Evolutionary conservation across 2,113 vertebrate species (phyloP).

Genomic region (Ictidomys tridecemlineatus): DNA sequence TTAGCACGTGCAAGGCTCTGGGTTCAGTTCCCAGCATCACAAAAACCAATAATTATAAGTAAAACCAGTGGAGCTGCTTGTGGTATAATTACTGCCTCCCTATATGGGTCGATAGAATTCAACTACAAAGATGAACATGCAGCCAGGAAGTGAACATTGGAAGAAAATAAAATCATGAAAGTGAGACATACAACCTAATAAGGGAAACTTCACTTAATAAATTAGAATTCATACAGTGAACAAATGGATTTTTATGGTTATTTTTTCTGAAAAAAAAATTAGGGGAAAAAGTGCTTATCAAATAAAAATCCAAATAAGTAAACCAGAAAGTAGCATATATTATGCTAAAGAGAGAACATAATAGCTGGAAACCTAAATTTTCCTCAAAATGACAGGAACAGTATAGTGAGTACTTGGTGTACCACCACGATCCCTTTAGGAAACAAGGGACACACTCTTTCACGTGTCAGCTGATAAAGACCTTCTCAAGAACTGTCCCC

Average conservation of each 20-base stretch:
- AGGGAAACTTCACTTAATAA: background rate
- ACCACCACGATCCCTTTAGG: background rate
- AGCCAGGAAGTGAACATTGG: background rate
- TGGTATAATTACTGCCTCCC: background rate
- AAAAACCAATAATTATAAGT: background rate
- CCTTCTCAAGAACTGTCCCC: background rate
- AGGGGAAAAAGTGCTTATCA: background rate
- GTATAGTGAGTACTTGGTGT: background rate
- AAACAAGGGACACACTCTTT: background rate
- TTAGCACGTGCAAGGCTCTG: background rate
- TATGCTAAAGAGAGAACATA: background rate
- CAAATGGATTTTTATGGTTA: background rate
- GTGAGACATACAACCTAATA: background rate
- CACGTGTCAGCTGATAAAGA: background rate
- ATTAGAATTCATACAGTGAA: background rate
- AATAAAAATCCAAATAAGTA: slow-evolving; percentile 18
- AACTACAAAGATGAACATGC: background rate
- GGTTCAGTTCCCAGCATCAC: background rate
- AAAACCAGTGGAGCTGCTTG: background rate
- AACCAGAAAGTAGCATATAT: background rate
- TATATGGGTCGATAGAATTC: background rate
- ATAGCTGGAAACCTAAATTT: background rate
- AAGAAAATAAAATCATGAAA: background rate
- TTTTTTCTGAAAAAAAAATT: background rate
- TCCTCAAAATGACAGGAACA: background rate